Evolutionary conservation across 2,888 invertebrate genomes (phyloP).

Genomic region (Pasiphila rectangulata): DNA sequence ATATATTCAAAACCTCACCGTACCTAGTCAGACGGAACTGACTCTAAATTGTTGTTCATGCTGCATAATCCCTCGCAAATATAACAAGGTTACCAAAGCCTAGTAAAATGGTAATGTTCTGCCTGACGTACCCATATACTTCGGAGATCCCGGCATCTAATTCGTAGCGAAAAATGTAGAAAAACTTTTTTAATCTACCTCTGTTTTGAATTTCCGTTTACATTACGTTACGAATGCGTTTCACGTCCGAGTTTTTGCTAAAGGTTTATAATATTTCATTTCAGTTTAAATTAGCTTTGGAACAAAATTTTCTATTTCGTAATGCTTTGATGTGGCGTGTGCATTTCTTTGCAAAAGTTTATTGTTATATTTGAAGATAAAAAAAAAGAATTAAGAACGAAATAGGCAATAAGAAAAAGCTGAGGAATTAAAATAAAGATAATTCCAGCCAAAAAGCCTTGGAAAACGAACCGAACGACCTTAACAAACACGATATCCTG

Average conservation of each 20-base stretch:
- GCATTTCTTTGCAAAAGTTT: no score
- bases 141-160: neutral
- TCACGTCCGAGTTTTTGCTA: neutral
- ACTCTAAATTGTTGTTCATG: no score
- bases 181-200: conserved; percentile 23
- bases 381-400: no score
- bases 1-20: no score
- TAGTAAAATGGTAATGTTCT: neutral
- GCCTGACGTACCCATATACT: neutral
- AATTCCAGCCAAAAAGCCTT: no score
- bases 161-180: conserved; percentile 10
- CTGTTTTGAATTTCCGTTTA: conserved; percentile 13
- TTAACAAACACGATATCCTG: neutral
- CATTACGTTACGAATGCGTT: conserved; percentile 4
- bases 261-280: conserved; percentile 4
- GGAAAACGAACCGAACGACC: neutral
- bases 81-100: neutral
- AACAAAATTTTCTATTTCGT: neutral
- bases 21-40: no score
- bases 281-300: neutral
- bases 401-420: no score
- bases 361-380: no score
- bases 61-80: no score
- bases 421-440: no score
- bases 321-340: no score